Evolutionary conservation across 2,888 invertebrate genomes (phyloP), one percentile per base, ranked within the genome.

Genomic region (Calameuta pallipes): DNA sequence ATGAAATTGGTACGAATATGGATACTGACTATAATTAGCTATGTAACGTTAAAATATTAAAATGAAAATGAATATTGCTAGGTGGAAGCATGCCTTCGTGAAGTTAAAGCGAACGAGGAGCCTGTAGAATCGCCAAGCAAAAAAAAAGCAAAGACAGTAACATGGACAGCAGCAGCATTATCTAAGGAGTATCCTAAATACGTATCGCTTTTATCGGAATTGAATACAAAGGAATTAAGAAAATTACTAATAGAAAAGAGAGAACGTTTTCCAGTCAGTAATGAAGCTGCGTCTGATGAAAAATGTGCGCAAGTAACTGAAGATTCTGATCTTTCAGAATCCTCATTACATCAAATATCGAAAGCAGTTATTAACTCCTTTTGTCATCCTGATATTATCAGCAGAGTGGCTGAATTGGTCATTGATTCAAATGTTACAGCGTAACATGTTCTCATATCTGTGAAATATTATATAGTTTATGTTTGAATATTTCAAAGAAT

Each of bases 301-400:
- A 56, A 56, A 56, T 56, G 23, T 6, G 56, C 9, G 56, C 34
- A 9, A 31, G 1, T 13, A 12, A 31, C 12, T 9, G 34, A 13
- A 71, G n/a, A 71, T 71, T 34, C 33, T n/a, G 30, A 71, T 11
- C 13, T 33, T 11, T 31, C 13, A 34, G 23, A 13, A 71, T 31
- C 71, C 71, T 31, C 37, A 13, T 15, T 30, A 76, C 35, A 80
- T 31, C 34, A 78, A 73, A 77, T 84, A 35, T 75, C 93, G 83
- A 83, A 88, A 81, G 92, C 93, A 69, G 89, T 96, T 69, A 93
- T 96, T 36, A 94, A 95, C 89, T 93, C 95, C 37, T 93, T 95
- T 84, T 95, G 95, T 87, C 93, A 95, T 86, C 93, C 93, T 75
- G 93, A 93, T 82, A 93, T 95, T 73, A 93, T 96, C 83, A 92